Percentiles rank a stretch among this genome's conserved stretches.
These are phyloP conservation scores for Carapus acus DNA, from an alignment of 2,797 vertebrate genomes.

Conservation along the genomic window DNA sequence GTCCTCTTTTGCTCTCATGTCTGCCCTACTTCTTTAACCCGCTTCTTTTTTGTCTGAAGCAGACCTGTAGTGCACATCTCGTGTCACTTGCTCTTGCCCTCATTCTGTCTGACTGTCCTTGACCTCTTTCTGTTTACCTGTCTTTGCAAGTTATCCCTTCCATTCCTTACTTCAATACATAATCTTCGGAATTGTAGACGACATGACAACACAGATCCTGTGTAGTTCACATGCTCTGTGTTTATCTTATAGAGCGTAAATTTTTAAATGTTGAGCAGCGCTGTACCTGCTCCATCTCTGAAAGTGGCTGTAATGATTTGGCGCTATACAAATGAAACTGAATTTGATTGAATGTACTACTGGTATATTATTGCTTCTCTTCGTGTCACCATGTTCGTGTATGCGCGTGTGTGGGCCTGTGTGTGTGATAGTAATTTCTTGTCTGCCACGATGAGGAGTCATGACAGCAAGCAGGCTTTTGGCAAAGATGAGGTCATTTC, in stretches of 20 bases:
- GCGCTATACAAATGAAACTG: slow-evolving; percentile 28
- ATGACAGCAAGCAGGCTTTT: slow-evolving; percentile 20
- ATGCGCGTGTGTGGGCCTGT: slow-evolving; percentile 19
- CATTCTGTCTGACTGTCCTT: neutral
- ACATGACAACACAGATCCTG: neutral
- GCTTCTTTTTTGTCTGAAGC: neutral
- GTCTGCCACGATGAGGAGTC: slow-evolving; percentile 24
- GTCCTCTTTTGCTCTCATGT: neutral
- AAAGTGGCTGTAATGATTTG: slow-evolving; percentile 47
- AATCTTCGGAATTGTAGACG: slow-evolving; percentile 15
- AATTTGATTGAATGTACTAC: slow-evolving; percentile 41
- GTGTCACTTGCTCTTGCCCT: neutral
- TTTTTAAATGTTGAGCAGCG: too few relatives aligned
- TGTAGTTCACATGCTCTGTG: too few relatives aligned
- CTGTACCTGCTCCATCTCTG: too few relatives aligned
- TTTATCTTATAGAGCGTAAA: slow-evolving; percentile 21
- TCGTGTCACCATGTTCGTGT: slow-evolving; percentile 24
- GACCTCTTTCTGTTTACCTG: too few relatives aligned
- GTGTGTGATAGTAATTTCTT: slow-evolving; percentile 19
- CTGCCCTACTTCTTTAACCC: neutral
- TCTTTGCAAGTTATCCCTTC: neutral
- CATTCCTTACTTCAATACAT: neutral
- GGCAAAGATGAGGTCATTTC: slow-evolving; percentile 22
- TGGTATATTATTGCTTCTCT: too few relatives aligned
- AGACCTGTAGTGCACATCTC: neutral